Percentiles rank a stretch among this genome's conserved stretches.
These are phyloP conservation scores for Oncorhynchus tshawytscha DNA, from an alignment of 2,113 vertebrate genomes.

Conservation along the genomic window DNA sequence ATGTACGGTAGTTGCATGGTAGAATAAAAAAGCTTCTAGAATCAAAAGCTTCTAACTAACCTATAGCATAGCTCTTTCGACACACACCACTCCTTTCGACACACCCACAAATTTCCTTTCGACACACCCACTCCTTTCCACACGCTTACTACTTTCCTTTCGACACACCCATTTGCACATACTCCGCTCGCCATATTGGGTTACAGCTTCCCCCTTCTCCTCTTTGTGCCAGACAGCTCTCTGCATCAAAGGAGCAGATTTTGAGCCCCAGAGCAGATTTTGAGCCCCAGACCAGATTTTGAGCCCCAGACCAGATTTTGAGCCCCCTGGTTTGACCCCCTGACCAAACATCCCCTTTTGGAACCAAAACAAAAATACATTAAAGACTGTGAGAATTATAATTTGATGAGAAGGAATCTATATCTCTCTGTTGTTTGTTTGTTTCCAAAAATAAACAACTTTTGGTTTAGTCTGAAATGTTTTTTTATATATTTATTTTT, in stretches of 20 bases:
- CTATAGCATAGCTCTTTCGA: too few species aligned
- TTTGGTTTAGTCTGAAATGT: neutral
- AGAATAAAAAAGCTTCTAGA: too few species aligned
- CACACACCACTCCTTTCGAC: too few species aligned
- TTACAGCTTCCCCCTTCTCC: neutral
- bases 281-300: neutral
- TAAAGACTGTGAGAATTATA: constrained; percentile 40
- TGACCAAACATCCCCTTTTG: constrained; percentile 30
- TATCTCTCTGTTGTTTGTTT: neutral
- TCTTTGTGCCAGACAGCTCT: constrained; percentile 35
- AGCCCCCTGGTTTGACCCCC: too few species aligned
- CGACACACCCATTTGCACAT: too few species aligned
- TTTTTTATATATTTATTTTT: neutral
- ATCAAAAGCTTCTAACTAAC: too few species aligned
- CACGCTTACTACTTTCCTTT: too few species aligned
- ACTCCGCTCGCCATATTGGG: too few species aligned
- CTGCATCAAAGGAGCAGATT: constrained; percentile 26
- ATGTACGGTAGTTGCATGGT: too few species aligned
- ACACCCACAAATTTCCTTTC: too few species aligned
- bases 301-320: too few species aligned
- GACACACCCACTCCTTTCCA: too few species aligned
- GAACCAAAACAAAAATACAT: constrained; percentile 41
- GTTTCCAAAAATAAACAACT: neutral
- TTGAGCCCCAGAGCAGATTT: constrained; percentile 25
- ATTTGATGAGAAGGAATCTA: neutral